These are phyloP conservation scores for Atethmia centrago DNA, from an alignment of 2,888 invertebrate species.

Conservation along the genomic window DNA sequence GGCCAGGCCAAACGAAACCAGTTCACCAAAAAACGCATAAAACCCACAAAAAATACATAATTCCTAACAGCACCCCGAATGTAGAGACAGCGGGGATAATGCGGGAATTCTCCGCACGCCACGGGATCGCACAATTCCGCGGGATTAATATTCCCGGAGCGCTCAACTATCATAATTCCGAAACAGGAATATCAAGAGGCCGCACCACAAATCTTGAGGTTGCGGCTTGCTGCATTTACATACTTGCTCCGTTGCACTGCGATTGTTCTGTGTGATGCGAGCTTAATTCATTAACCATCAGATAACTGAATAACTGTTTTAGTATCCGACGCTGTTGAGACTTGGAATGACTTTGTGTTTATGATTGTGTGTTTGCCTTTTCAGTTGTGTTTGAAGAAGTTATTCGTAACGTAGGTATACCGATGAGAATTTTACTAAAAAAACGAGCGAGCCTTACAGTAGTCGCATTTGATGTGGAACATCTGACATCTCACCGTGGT, in stretches of 20 bases:
- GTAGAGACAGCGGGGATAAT: constrained; percentile 65
- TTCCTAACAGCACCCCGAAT: constrained; percentile 52
- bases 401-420: neutral
- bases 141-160: constrained; percentile 82
- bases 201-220: constrained; percentile 80
- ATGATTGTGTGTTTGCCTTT: constrained; percentile 12
- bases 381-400: neutral
- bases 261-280: constrained; percentile 55
- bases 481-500: no score
- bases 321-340: constrained; percentile 43
- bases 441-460: no score
- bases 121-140: constrained; percentile 66
- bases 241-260: constrained; percentile 58
- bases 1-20: neutral
- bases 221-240: constrained; percentile 70
- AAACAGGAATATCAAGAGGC: constrained; percentile 80
- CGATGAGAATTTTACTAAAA: neutral
- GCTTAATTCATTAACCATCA: constrained; percentile 61
- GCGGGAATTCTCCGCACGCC: constrained; percentile 57
- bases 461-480: no score
- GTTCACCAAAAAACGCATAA: neutral
- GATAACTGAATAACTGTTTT: constrained; percentile 61
- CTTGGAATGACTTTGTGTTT: constrained; percentile 32
- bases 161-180: constrained; percentile 79
- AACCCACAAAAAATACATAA: constrained; percentile 42